These are phyloP conservation scores for Lasioglossum calceatum DNA, from an alignment of 2,888 invertebrate genomes.

Conservation along the genomic window DNA sequence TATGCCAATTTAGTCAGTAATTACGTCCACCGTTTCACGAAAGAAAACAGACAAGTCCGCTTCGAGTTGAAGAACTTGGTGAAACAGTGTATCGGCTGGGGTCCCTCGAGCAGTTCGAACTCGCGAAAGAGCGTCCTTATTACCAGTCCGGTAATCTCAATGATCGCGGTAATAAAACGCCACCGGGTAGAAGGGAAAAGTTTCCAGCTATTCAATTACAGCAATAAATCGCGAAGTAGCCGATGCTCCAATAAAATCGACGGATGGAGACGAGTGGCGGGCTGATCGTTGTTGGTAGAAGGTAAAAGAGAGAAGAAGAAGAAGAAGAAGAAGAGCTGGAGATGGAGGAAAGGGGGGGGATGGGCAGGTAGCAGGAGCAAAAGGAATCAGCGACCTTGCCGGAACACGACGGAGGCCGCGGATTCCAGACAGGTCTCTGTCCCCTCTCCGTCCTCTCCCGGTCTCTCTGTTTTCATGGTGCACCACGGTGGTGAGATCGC, in stretches of 20 bases:
- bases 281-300: background rate
- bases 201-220: conserved; percentile 24
- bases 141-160: background rate
- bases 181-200: conserved; percentile 1
- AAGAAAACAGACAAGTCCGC: background rate
- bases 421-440: conserved; percentile 49
- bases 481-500: conserved; percentile 67
- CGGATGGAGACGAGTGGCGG: background rate
- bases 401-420: conserved; percentile 71
- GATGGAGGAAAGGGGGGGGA: conserved; percentile 21
- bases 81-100: background rate
- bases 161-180: conserved; percentile 14
- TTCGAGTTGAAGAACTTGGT: background rate
- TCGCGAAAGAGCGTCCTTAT: background rate
- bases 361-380: conserved; percentile 41
- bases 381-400: conserved; percentile 72
- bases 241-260: conserved; percentile 22
- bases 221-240: conserved; percentile 37
- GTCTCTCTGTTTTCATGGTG: conserved; percentile 46
- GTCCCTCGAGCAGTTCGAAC: background rate
- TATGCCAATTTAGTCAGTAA: background rate
- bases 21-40: background rate
- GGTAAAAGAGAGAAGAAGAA: background rate
- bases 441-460: conserved; percentile 23
- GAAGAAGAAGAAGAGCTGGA: conserved; percentile 18